Base-by-base conservation (phyloP, 2,888 invertebrate species). In the Drosophila koepferae region DNA sequence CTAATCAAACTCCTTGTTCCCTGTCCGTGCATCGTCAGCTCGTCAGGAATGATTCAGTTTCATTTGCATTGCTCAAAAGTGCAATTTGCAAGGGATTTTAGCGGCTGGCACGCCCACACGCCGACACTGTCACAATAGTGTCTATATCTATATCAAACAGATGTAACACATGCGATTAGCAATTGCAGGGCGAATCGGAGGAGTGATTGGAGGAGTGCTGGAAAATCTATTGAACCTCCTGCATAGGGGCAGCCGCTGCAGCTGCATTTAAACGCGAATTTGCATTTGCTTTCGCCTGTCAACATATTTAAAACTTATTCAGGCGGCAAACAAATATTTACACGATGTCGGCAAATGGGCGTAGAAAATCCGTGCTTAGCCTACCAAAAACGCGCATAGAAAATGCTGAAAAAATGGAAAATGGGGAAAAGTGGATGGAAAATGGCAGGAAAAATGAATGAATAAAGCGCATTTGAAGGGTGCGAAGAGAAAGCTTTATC, bases 291-390 rank as follows among this genome's bases (percentile, higher is more conserved):
- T 43, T 63, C 43, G 40, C 14, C 63, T 43, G 64, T 56, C 79
- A 68, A 86, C 89, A 86, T 89, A 89, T 90, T 85, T 85, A 85
- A 85, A 81, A 89, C 84, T 86, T 85, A 86, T 72, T 90, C 90
- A 74, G 87, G 85, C 85, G 75, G 71, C 73, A 81, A 78, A 85
- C 86, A 85, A 90, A 90, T 85, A 84, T 85, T 85, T 89, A 89
- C 85, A 77, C 78, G 67, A 63, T 68, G 83, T 69, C 68, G 68
- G 36, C 56, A 69, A 70, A 43, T 18, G 63, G 53, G 63, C 63
- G 65, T 66, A 60, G 31, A 44, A 84, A 90, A 85, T 89, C 90
- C 81, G 87, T 86, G 90, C 90, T 89, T 90, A 90, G 90, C 69
- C 81, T 67, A 63, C 55, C 63, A 56, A 72, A 70, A 72, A 63